Percentiles rank a stretch among this genome's conserved stretches.
phyloP scores from a whole-genome alignment of 2,888 invertebrate genomes.

The Trachelus stipa region DNA sequence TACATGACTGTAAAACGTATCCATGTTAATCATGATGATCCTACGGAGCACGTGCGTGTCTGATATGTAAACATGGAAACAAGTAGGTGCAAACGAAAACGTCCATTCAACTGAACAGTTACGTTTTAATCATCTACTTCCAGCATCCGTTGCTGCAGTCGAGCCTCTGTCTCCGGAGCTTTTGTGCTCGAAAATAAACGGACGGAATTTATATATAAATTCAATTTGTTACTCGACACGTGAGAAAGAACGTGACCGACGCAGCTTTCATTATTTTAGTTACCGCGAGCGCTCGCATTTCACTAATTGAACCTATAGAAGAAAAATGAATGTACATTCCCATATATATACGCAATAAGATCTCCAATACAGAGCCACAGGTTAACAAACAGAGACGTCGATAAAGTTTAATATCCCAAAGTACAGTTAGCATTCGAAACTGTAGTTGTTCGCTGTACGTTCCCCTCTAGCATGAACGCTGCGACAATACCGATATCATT shows the following conservation, averaged over 20 bases:
- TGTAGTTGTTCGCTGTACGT: not conserved
- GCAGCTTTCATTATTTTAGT: not conserved
- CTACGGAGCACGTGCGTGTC: not conserved
- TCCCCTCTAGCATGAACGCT: not conserved
- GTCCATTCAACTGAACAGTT: not conserved
- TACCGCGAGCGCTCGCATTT: not conserved
- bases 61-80: slow-evolving; percentile 14
- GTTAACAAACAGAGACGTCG: not conserved
- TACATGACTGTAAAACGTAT: not conserved
- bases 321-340: not conserved
- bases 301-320: not conserved
- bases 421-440: not conserved
- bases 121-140: not conserved
- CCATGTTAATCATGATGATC: slow-evolving; percentile 21
- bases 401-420: not conserved
- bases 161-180: not conserved
- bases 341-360: not conserved
- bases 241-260: not conserved
- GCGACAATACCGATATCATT: not conserved
- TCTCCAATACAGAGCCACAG: not conserved
- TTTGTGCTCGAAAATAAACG: slow-evolving; percentile 33
- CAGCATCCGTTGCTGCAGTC: not conserved
- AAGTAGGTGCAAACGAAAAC: slow-evolving; percentile 17
- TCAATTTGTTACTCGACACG: slow-evolving; percentile 11
- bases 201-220: slow-evolving; percentile 18